Evolutionary conservation across 2,797 vertebrate species (phyloP).

Genomic region (Cirrhinus molitorella): DNA sequence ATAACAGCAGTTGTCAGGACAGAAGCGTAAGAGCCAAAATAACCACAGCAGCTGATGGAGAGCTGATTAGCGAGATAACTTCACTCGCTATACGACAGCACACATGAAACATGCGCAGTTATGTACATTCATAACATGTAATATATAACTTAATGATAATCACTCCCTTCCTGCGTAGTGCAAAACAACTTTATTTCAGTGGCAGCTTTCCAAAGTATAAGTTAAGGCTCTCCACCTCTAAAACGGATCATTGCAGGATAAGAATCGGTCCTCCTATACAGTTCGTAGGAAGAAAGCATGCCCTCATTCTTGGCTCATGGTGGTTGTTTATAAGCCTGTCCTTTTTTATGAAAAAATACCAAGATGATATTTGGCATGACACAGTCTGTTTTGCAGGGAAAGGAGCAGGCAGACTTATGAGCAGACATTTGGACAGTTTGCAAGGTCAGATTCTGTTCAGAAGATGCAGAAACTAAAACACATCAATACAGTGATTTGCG

Average conservation of each 20-base stretch:
- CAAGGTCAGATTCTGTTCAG: conserved; percentile 9
- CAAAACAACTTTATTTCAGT: conserved; percentile 15
- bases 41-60: conserved; percentile 46
- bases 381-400: not conserved
- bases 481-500: conserved; percentile 4
- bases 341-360: conserved; percentile 45
- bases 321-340: conserved; percentile 28
- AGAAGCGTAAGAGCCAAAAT: conserved; percentile 32
- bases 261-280: conserved; percentile 45
- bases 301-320: conserved; percentile 26
- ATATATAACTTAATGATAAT: conserved; percentile 22
- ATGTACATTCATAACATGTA: not conserved
- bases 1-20: conserved; percentile 5
- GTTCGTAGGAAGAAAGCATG: conserved; percentile 50
- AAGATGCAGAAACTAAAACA: conserved; percentile 21
- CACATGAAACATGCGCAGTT: conserved; percentile 2
- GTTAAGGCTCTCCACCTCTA: conserved; percentile 27
- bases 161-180: not conserved
- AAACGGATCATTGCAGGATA: conserved; percentile 29
- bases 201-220: conserved; percentile 34
- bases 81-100: conserved; percentile 35
- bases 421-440: conserved; percentile 17
- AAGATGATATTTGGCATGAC: conserved; percentile 44
- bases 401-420: not conserved
- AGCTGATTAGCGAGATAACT: conserved; percentile 44